These are phyloP conservation scores for Teleogryllus occipitalis DNA, from an alignment of 1,140 invertebrate genomes.

Conservation along the genomic window DNA sequence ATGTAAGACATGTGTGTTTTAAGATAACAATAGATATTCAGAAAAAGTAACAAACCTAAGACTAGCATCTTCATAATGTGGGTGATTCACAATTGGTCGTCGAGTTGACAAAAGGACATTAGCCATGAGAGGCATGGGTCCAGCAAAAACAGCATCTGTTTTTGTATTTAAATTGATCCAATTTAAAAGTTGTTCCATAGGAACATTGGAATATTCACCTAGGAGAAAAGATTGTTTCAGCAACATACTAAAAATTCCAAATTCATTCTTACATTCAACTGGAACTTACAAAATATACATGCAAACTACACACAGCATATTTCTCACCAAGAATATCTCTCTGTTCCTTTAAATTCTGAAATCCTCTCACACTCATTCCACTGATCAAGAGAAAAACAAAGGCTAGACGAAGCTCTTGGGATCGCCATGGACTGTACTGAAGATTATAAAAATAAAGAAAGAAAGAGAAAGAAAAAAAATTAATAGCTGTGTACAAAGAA, in stretches of 20 bases:
- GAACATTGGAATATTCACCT: constrained; percentile 63
- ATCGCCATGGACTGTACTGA: background rate
- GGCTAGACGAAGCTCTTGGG: constrained; percentile 32
- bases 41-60: constrained; percentile 45
- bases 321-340: constrained; percentile 41
- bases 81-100: constrained; percentile 71
- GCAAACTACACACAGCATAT: constrained; percentile 24
- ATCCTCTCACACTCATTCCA: constrained; percentile 40
- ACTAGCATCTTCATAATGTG: constrained; percentile 68
- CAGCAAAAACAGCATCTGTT: constrained; percentile 60
- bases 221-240: background rate
- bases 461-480: constrained; percentile 16
- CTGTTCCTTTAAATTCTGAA: constrained; percentile 41
- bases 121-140: constrained; percentile 77
- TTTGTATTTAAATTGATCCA: constrained; percentile 61
- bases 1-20: background rate
- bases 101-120: constrained; percentile 65
- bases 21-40: background rate
- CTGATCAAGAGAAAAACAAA: constrained; percentile 37
- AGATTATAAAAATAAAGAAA: background rate
- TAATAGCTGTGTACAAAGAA: too few relatives aligned
- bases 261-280: background rate
- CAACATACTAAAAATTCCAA: background rate
- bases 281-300: background rate
- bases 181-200: constrained; percentile 62